Base-by-base conservation (phyloP, 2,888 invertebrate species). In the Corbicula japonica region DNA sequence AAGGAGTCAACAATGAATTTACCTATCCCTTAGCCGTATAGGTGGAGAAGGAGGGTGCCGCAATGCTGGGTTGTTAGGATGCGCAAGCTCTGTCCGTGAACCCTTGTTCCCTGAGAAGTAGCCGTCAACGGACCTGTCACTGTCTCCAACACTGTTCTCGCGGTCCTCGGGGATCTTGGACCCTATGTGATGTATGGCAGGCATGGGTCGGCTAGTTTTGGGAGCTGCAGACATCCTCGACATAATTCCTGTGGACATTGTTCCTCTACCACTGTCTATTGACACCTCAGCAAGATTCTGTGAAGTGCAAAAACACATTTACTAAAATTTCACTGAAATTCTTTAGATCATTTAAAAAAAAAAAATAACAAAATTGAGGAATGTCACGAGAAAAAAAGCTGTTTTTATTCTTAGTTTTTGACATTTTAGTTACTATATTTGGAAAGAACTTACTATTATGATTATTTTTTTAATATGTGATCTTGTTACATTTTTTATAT, bases 181-280 rank as follows among this genome's bases (percentile, higher is more conserved):
- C 61, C 84, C 69, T n/a, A 71, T 66, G 30, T 72, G 69, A 46
- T 88, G 88, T 34, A 88, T 84, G 6, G 88, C 88, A 54, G 87
- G 81, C 72, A 86, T 74, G 1, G 89, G 88, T 6, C 86, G 84
- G 38, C 76, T 77, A 21, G 70, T 80, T 26, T 69, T 77, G 0
- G 79, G 61, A 6, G 71, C 68, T 50, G 61, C 83, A 23, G 85
- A 86, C 80, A 82, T 80, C n/a, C 86, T 71, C 3, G 87, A 87
- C 34, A 84, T 80, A 6, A 87, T 82, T n/a, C 85, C 80, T 0
- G 89, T 90, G 54, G 89, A 83, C 87, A 93, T 89, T 46, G 92
- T 93, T 28, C 91, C 91, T 21, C 88, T 86, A 23, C 93, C 93
- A 86, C 93, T 93, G 85, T 93, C 93, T 34, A 92, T 89, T 0